Evolutionary conservation across 2,888 invertebrate genomes (phyloP), one percentile per base, ranked within the genome.

Genomic region (Eilema sororculum): DNA sequence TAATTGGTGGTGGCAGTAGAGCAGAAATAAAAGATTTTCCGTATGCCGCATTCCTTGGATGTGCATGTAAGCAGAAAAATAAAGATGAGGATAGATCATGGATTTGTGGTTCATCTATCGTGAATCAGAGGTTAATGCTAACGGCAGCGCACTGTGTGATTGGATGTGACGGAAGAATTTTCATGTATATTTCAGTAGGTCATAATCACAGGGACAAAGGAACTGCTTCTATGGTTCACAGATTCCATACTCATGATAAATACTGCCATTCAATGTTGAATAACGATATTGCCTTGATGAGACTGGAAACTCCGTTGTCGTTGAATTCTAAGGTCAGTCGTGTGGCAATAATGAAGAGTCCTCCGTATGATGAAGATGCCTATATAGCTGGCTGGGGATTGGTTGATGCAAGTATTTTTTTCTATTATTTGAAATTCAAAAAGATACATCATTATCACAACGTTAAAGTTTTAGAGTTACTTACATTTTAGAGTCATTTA

Each of bases 231-330:
- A 30, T 46, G 8, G 72, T 59, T 0, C 6, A 46, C 8, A 69
- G 79, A 25, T 86, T 74, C 33, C 9, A 75, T 0, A 57, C 81
- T 4, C 87, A 89, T 65, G 69, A 78, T 24, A 24, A 78, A 0
- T 88, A 83, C 65, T 20, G 76, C 25, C 58, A 71, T 1, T 3
- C 30, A 0, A 65, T 10, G 5, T 56, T 81, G 57, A 37, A 0
- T 1, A 78, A 77, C 65, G 88, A 89, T 60, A 84, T 89, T 30
- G 81, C 74, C 6, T 56, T 89, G 52, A 58, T 79, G n/a, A 72
- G 37, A 59, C n/a, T 78, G 2, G 57, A 56, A 0, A 37, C 22
- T 0, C 28, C 70, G 0, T 25, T 88, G 9, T 61, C 6, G 6
- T 74, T 88, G 3, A 76, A 70, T 13, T 3, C 16, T 1, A 63